These are phyloP conservation scores for Myiagra hebetior DNA, from an alignment of 2,113 vertebrate species.

Conservation along the genomic window DNA sequence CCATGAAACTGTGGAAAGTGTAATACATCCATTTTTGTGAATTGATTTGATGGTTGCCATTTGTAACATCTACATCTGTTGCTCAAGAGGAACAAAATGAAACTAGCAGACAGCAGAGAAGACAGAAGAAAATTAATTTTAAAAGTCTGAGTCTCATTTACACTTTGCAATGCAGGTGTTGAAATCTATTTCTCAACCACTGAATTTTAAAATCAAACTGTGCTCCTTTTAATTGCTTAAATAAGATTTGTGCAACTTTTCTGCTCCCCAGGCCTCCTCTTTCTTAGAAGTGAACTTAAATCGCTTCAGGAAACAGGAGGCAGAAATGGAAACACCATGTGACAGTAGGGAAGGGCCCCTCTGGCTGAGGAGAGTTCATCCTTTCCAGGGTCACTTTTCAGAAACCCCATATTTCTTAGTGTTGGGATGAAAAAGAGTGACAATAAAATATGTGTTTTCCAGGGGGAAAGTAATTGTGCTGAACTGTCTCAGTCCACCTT, in stretches of 20 bases:
- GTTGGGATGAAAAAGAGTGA: background rate
- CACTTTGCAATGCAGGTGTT: background rate
- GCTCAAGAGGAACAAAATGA: background rate
- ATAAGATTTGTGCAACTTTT: background rate
- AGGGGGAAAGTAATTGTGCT: background rate
- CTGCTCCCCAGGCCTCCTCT: background rate
- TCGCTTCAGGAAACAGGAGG: background rate
- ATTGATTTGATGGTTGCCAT: background rate
- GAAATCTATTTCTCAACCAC: background rate
- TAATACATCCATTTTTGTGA: background rate
- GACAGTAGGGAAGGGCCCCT: background rate
- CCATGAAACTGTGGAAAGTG: background rate
- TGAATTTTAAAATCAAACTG: background rate
- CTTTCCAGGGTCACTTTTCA: background rate
- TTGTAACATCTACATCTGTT: background rate
- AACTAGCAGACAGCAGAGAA: background rate
- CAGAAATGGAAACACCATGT: background rate
- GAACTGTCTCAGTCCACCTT: background rate
- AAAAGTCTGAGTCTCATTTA: background rate
- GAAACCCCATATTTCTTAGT: background rate
- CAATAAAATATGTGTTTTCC: background rate
- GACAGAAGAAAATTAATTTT: background rate
- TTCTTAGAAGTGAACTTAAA: background rate
- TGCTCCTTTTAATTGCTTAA: background rate
- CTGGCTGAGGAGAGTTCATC: background rate